Conservation (phyloP, 2,888 invertebrate genomes). For the Uloborus plumipes region DNA sequence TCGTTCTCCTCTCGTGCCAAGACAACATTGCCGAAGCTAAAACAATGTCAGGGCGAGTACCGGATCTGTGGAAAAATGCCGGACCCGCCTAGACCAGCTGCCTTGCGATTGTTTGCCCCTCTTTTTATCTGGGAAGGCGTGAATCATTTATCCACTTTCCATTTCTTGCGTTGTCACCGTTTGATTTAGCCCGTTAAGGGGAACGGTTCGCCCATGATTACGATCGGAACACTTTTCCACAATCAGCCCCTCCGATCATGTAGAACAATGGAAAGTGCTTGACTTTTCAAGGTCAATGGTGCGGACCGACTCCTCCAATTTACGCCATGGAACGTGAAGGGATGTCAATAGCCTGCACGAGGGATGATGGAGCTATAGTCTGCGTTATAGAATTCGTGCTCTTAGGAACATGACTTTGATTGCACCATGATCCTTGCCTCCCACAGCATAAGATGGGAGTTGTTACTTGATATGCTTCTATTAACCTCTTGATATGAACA, state of each 20-base stretch:
- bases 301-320: slow-evolving; percentile 31
- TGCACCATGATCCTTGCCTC: too few species aligned
- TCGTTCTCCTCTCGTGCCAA: too few species aligned
- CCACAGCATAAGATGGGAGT: too few species aligned
- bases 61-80: slow-evolving; percentile 23
- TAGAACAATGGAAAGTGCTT: slow-evolving; percentile 20
- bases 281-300: slow-evolving; percentile 37
- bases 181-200: slow-evolving; percentile 16
- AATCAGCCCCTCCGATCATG: slow-evolving; percentile 9
- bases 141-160: too few species aligned
- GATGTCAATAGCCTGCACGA: slow-evolving; percentile 38
- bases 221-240: slow-evolving; percentile 1
- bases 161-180: background rate
- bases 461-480: too few species aligned
- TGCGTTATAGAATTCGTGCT: slow-evolving; percentile 10
- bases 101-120: background rate
- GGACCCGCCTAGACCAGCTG: slow-evolving; percentile 1
- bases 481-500: too few species aligned
- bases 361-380: slow-evolving; percentile 1
- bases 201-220: background rate
- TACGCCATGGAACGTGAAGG: slow-evolving; percentile 40
- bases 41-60: slow-evolving; percentile 13
- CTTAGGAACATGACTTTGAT: slow-evolving; percentile 12
- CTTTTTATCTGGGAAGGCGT: too few species aligned
- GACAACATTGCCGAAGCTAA: background rate